Evolutionary conservation across 1,140 invertebrate genomes (phyloP), one percentile per base, ranked within the genome.

Genomic region (Aculops lycopersici): DNA sequence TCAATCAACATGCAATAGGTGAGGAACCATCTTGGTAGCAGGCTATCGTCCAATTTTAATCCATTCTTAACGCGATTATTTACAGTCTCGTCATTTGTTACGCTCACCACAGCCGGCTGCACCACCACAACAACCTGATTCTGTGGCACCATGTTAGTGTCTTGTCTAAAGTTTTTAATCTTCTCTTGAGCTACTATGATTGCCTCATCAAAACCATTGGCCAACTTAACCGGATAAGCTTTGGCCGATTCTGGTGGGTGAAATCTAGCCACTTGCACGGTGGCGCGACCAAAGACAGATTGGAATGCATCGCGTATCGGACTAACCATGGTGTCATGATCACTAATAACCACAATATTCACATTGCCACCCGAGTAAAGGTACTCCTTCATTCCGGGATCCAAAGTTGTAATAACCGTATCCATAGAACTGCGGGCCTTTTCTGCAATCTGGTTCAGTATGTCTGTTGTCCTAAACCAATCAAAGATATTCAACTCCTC

Each of bases 341-440:
- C 65, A 4, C 73, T 75, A 21, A 74, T 69, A 8, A 79, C 72
- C 31, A 74, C 56, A 15, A 79, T 56, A 51, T 72, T 65, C 12
- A 73, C 55, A 55, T 75, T 72, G 37, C 74, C 72, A 21, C 72
- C 72, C 50, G 70, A 71, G 61, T 71, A 73, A 76, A 53, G 13
- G 46, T 74, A 71, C 58, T 79, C 72, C 52, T 70, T 73, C 77
- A 83, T 80, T 54, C 79, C 75, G 16, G 77, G 77, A 57, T 83
- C 77, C 8, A 83, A 57, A 15, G 75, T 80, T 15, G 75, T 80
- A 21, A 83, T 78, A 62, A 83, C 71, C 1, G 70, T 69, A 51
- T 78, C 74, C 1, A 80, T 69, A 8, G 73, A 76, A 52, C 60
- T 74, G 57, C 58, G 41, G 20, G 36, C 36, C 15, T 37, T 37